These are phyloP conservation scores for Ectemnius cavifrons DNA, from an alignment of 2,888 invertebrate species.

Conservation along the genomic window DNA sequence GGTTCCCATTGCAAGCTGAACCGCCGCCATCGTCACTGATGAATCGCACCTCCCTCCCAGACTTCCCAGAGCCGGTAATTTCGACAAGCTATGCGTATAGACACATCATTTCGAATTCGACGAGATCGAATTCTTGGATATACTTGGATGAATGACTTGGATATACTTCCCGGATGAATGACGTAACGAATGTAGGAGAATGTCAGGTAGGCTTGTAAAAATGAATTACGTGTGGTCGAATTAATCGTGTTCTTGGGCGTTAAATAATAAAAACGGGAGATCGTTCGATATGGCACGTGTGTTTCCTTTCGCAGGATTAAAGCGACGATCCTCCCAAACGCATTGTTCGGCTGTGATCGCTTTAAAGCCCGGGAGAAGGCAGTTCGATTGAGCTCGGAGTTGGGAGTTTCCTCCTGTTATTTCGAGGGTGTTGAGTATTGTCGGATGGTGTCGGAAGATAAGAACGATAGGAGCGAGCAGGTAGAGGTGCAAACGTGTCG, in stretches of 20 bases:
- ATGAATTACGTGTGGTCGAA: constrained; percentile 53
- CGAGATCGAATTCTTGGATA: no score
- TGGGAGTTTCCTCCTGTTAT: neutral
- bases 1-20: constrained; percentile 24
- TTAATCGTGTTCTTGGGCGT: constrained; percentile 39
- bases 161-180: no score
- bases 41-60: constrained; percentile 4
- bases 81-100: no score
- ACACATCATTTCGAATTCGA: no score
- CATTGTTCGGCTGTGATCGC: neutral
- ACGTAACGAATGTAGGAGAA: no score
- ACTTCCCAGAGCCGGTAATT: neutral
- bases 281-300: neutral
- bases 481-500: constrained; percentile 33
- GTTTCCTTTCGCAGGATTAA: neutral
- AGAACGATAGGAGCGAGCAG: neutral
- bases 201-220: constrained; percentile 4
- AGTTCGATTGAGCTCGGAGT: neutral
- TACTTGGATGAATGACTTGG: no score
- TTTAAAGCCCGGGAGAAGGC: neutral
- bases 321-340: neutral
- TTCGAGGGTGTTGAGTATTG: constrained; percentile 23
- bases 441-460: constrained; percentile 23
- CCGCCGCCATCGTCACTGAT: constrained; percentile 21
- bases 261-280: neutral